Conservation (phyloP, 2,113 vertebrate species). For the Solea solea region DNA sequence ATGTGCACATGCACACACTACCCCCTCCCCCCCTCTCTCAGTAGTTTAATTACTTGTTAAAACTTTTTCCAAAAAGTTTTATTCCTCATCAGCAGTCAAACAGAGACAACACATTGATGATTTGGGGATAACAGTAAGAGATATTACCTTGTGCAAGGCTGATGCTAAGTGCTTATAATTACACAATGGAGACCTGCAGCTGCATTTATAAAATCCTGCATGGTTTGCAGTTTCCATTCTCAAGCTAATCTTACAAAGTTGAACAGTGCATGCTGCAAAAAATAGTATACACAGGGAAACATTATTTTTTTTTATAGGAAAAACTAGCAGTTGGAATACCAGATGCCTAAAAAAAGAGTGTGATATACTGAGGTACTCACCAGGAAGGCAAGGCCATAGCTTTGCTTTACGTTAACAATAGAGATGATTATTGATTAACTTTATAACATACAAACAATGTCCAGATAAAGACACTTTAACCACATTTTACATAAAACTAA, state of each 20-base stretch:
- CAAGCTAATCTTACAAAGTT: background rate
- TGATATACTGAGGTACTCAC: background rate
- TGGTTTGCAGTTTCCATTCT: background rate
- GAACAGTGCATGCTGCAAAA: background rate
- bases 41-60: constrained; percentile 25
- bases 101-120: background rate
- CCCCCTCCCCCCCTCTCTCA: background rate
- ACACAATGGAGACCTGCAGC: constrained; percentile 29
- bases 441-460: background rate
- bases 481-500: background rate
- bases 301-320: background rate
- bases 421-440: background rate
- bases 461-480: background rate
- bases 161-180: constrained; percentile 44
- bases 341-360: background rate
- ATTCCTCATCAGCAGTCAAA: background rate
- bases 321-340: background rate
- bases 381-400: background rate
- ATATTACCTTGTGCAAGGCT: constrained; percentile 21
- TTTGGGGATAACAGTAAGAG: constrained; percentile 1
- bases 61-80: constrained; percentile 16
- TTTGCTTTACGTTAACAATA: background rate
- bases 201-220: constrained; percentile 16
- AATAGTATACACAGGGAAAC: background rate
- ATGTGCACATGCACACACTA: no score